phyloP scores from a whole-genome alignment of 2,888 invertebrate species.

The Sycophila texana region DNA sequence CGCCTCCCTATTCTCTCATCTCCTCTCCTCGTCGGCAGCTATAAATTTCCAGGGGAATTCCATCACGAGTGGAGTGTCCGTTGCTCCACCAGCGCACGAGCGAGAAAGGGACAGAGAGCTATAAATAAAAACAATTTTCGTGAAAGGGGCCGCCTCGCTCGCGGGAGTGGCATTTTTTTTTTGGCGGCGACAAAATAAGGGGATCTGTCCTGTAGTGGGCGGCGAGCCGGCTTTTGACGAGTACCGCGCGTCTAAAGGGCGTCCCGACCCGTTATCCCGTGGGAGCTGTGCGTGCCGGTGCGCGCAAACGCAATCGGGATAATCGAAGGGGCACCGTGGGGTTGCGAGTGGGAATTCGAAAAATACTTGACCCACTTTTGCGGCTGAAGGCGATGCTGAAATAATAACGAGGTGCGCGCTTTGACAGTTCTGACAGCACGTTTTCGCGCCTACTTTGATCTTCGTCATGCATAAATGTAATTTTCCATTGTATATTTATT shows the following conservation, averaged over 20 bases:
- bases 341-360: background rate
- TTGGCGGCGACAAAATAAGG: background rate
- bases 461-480: background rate
- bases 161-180: too few species aligned
- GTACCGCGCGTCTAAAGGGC: background rate
- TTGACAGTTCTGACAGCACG: background rate
- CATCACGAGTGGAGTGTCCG: slow-evolving; percentile 35
- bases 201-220: background rate
- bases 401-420: background rate
- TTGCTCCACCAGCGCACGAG: background rate
- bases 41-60: slow-evolving; percentile 53
- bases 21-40: background rate
- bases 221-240: background rate
- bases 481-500: too few species aligned
- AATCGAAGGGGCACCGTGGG: background rate
- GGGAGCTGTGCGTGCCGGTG: background rate
- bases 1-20: background rate
- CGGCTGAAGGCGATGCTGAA: background rate
- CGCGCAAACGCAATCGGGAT: background rate
- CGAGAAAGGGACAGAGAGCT: background rate
- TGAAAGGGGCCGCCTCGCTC: slow-evolving; percentile 24
- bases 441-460: background rate
- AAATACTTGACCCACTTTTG: slow-evolving; percentile 38
- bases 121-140: slow-evolving; percentile 56
- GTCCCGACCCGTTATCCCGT: background rate